phyloP scores from a whole-genome alignment of 2,888 invertebrate genomes.

The Drosophila tripunctata region DNA sequence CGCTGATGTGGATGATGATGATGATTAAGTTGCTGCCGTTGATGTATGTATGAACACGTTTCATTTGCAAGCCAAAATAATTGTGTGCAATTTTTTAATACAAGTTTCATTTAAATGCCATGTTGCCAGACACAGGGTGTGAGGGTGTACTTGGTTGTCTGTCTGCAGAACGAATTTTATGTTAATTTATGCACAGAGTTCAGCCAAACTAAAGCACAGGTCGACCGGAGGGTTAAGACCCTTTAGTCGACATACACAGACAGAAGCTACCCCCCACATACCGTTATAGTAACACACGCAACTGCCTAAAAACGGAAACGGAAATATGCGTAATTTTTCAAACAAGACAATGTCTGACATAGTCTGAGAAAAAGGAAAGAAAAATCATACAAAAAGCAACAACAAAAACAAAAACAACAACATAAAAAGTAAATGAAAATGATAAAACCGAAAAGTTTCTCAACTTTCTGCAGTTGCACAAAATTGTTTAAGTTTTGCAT shows the following conservation, averaged over 20 bases:
- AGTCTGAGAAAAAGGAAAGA: constrained; percentile 32
- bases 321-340: constrained; percentile 81
- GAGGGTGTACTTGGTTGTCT: constrained; percentile 19
- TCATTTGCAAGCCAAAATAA: constrained; percentile 13
- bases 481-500: constrained; percentile 67
- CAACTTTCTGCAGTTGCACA: constrained; percentile 62
- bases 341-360: constrained; percentile 71
- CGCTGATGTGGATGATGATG: constrained; percentile 12
- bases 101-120: constrained; percentile 48
- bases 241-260: constrained; percentile 24
- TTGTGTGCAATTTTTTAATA: neutral
- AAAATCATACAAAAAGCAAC: constrained; percentile 9
- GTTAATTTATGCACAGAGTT: constrained; percentile 75
- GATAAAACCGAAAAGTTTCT: constrained; percentile 60
- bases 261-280: constrained; percentile 12
- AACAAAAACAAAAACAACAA: constrained; percentile 14
- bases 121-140: too few species aligned
- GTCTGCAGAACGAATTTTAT: constrained; percentile 52
- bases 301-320: constrained; percentile 61
- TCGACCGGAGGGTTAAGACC: constrained; percentile 27
- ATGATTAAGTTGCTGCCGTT: constrained; percentile 30
- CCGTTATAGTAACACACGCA: constrained; percentile 15
- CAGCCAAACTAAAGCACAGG: constrained; percentile 56
- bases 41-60: too few species aligned
- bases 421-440: constrained; percentile 36